Percentiles rank a stretch among this genome's conserved stretches.
Evolutionary conservation across 2,797 vertebrate genomes (phyloP).

Genomic region (Chrosomus eos): DNA sequence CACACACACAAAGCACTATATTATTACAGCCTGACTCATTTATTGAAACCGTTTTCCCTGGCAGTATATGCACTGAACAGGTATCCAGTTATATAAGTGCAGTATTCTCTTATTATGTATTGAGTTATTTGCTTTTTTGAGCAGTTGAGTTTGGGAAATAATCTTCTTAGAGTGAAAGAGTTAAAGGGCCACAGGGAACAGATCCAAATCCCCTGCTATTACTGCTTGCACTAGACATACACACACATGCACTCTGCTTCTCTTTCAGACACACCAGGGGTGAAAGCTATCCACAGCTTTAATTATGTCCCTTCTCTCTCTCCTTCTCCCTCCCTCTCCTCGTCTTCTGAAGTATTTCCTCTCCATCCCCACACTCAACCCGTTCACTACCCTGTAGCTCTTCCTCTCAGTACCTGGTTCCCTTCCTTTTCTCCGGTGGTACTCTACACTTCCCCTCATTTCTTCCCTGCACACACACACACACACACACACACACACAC

Average conservation of each 20-base stretch:
- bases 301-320: slow-evolving; percentile 50
- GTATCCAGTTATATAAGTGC: slow-evolving; percentile 13
- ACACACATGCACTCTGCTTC: slow-evolving; percentile 27
- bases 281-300: slow-evolving; percentile 54
- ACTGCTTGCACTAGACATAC: slow-evolving; percentile 31
- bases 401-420: slow-evolving; percentile 14
- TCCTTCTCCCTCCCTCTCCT: slow-evolving; percentile 7
- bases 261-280: slow-evolving; percentile 36
- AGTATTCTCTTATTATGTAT: slow-evolving; percentile 27
- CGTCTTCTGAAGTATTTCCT: slow-evolving; percentile 30
- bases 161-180: slow-evolving; percentile 57
- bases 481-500: too few species aligned
- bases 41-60: background rate
- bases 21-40: slow-evolving; percentile 9
- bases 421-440: background rate
- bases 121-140: slow-evolving; percentile 48
- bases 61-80: background rate
- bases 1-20: background rate
- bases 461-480: background rate
- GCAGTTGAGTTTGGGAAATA: slow-evolving; percentile 40
- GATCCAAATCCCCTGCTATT: slow-evolving; percentile 57
- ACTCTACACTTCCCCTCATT: background rate
- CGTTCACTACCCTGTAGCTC: slow-evolving; percentile 26
- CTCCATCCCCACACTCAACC: slow-evolving; percentile 24
- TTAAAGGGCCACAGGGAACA: slow-evolving; percentile 51